Base-by-base conservation (phyloP, 1,140 invertebrate species). In the Bombus affinis region DNA sequence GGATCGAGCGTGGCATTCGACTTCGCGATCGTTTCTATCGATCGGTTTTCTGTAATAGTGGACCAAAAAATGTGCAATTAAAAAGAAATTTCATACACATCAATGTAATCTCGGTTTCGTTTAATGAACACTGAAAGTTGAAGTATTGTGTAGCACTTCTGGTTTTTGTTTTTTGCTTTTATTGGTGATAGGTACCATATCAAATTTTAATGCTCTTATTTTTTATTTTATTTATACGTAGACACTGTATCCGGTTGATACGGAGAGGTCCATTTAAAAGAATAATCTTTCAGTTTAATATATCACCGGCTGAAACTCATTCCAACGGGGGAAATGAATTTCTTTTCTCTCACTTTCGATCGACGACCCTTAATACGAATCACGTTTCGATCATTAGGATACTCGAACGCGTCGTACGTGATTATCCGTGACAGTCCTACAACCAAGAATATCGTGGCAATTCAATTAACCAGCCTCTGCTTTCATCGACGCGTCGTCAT, bases 391-490 rank as follows among this genome's bases (percentile, higher is more conserved):
- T 44, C 18, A 35, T 79, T 68, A 68, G 1, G 62, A 79, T 47
- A 47, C 15, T 37, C 59, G 42, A 32, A 47, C 42, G 62, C 62
- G 22, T 47, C 74, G 35, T 39, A 57, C 35, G 28, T 62, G 37
- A 77, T 77, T 57, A 76, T 76, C 35, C 53, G 25, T 37, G 6
- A 35, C 25, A 13, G 6, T 37, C 32, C 12, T 12, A 32, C 1
- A 25, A 68, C n/a, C 42, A 32, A 53, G 32, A 32, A 47, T 25
- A 79, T 44, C 57, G 53, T 39, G 47, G 65, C 10, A 72, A 81
- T 72, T 81, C 53, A 72, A 80, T 79, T 79, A 79, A 77, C 35
- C 53, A 8, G 10, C 12, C 25, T 22, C 6, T 77, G 53, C 75
- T 59, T 39, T 62, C 28, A 62, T 62, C 59, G 59, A 62, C 28